Conservation (phyloP, 2,888 invertebrate species). For the Drosophila incognita region DNA sequence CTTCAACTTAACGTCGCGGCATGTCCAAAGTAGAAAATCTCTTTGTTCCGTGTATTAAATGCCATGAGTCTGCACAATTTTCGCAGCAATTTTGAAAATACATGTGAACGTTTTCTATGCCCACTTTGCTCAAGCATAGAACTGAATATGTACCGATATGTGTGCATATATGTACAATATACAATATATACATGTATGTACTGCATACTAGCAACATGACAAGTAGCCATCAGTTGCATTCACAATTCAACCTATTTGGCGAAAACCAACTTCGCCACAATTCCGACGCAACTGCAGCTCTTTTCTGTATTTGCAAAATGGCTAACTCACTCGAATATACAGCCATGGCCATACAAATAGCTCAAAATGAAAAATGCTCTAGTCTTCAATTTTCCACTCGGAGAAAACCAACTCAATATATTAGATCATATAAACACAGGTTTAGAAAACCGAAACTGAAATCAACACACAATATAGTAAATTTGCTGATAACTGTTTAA, state of each 20-base stretch:
- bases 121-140: neutral
- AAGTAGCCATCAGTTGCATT: neutral
- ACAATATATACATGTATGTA: neutral
- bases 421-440: neutral
- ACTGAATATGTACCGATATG: neutral
- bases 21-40: slow-evolving; percentile 65
- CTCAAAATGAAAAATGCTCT: neutral
- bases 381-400: too few relatives aligned
- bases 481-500: neutral
- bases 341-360: neutral
- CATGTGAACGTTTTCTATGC: neutral
- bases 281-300: neutral
- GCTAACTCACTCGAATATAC: neutral
- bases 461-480: neutral
- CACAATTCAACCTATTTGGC: neutral
- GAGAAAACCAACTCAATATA: rapidly evolving
- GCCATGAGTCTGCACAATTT: slow-evolving; percentile 69
- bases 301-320: neutral
- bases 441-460: neutral
- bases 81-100: slow-evolving; percentile 48
- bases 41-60: slow-evolving; percentile 69
- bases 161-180: neutral
- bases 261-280: neutral
- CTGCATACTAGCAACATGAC: neutral
- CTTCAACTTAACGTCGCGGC: slow-evolving; percentile 36